These are phyloP conservation scores for Sebastes dallii DNA, from an alignment of 2,797 vertebrate genomes.

Conservation along the genomic window DNA sequence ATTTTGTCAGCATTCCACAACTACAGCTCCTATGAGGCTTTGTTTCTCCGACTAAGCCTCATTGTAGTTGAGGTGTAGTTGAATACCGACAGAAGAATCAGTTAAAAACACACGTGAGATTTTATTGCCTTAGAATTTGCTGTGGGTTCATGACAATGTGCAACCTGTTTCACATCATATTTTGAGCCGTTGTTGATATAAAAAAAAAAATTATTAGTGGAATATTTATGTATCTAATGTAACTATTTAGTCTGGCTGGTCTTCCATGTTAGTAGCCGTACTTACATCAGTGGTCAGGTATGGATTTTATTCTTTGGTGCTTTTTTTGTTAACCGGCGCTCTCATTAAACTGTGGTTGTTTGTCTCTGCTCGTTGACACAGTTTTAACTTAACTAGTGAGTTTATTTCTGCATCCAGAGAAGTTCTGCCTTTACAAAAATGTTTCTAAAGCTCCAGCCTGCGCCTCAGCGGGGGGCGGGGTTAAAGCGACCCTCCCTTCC, in stretches of 20 bases:
- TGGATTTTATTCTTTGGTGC: background rate
- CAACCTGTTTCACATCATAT: background rate
- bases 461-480: constrained; percentile 41
- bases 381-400: constrained; percentile 3
- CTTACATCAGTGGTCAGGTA: constrained; percentile 32
- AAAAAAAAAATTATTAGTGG: background rate
- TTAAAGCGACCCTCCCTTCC: constrained; percentile 22
- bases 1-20: background rate
- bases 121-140: constrained; percentile 34
- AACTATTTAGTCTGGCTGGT: constrained; percentile 36
- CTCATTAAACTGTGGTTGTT: constrained; percentile 24
- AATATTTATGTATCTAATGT: constrained; percentile 25
- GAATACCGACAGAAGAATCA: background rate
- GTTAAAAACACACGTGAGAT: background rate
- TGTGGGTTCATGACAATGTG: background rate
- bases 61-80: constrained; percentile 24
- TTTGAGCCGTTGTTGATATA: constrained; percentile 26
- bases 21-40: constrained; percentile 28
- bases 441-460: constrained; percentile 59
- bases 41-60: constrained; percentile 6
- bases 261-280: constrained; percentile 45
- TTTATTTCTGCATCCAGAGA: constrained; percentile 34
- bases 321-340: background rate
- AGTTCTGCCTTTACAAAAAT: constrained; percentile 16
- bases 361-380: constrained; percentile 18